Evolutionary conservation across 2,888 invertebrate species (phyloP).

Genomic region (Chloroclysta siterata): DNA sequence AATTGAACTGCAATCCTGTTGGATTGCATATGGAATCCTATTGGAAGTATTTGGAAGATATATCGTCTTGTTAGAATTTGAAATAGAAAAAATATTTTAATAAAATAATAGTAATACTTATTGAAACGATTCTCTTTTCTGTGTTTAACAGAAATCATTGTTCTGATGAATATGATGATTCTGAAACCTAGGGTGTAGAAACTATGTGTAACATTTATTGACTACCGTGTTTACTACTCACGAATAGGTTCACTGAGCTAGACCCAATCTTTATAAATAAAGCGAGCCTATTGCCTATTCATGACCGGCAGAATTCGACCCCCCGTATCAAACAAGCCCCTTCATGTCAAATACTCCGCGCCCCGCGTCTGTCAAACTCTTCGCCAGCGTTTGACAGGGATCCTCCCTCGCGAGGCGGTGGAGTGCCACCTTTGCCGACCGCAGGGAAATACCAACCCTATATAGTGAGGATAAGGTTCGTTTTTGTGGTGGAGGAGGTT

Average conservation of each 20-base stretch:
- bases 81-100: background rate
- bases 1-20: no score
- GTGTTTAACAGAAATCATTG: no score
- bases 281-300: slow-evolving; percentile 85
- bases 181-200: background rate
- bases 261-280: slow-evolving; percentile 83
- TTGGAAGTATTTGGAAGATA: no score
- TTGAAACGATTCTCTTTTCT: no score
- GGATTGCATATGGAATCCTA: background rate
- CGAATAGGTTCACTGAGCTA: slow-evolving; percentile 75
- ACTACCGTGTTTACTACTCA: slow-evolving; percentile 4
- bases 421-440: slow-evolving; percentile 69
- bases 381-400: slow-evolving; percentile 85
- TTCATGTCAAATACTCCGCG: slow-evolving; percentile 85
- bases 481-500: slow-evolving; percentile 36
- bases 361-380: slow-evolving; percentile 85
- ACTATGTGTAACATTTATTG: background rate
- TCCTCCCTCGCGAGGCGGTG: slow-evolving; percentile 82
- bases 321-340: slow-evolving; percentile 85
- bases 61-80: background rate
- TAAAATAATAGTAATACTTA: background rate
- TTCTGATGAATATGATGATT: no score
- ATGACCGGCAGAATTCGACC: slow-evolving; percentile 82
- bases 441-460: slow-evolving; percentile 47
- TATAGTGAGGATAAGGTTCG: slow-evolving; percentile 39